These are phyloP conservation scores for Ectemnius continuus DNA, from an alignment of 2,888 invertebrate species.

Conservation along the genomic window DNA sequence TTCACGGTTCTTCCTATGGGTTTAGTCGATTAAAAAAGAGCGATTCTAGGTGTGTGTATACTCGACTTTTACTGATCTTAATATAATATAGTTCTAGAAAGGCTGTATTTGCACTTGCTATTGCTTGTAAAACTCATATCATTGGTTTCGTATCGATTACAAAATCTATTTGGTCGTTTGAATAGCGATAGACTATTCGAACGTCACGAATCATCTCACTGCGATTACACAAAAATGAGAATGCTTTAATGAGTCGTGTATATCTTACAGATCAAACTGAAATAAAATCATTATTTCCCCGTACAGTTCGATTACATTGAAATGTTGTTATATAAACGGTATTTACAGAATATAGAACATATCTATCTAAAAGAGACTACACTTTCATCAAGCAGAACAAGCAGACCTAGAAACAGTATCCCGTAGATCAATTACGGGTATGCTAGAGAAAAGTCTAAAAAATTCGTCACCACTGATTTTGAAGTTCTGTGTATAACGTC, in stretches of 20 bases:
- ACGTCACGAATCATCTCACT: constrained; percentile 22
- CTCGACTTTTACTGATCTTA: constrained; percentile 7
- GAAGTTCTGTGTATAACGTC: too few relatives aligned
- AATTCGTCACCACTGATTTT: too few relatives aligned
- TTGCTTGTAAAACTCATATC: constrained; percentile 25
- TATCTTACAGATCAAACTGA: constrained; percentile 45
- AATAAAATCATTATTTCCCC: constrained; percentile 51
- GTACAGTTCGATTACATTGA: constrained; percentile 36
- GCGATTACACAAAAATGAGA: constrained; percentile 25
- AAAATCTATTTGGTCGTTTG: constrained; percentile 43
- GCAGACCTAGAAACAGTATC: constrained; percentile 14
- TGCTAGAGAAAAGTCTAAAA: too few relatives aligned
- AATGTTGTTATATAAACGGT: constrained; percentile 41
- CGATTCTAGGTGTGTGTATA: not conserved
- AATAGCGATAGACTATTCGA: constrained; percentile 35
- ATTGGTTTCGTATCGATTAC: constrained; percentile 36
- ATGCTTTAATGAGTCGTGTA: constrained; percentile 22
- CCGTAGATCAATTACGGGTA: not conserved
- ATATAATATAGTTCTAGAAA: constrained; percentile 25
- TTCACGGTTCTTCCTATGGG: too few relatives aligned
- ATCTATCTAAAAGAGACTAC: constrained; percentile 43
- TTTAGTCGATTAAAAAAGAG: constrained; percentile 45
- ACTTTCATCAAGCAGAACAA: constrained; percentile 49
- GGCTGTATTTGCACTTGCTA: constrained; percentile 12
- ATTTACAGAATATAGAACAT: constrained; percentile 45